These are phyloP conservation scores for Hippopotamyrus pictus DNA, from an alignment of 2,797 vertebrate species.

Conservation along the genomic window DNA sequence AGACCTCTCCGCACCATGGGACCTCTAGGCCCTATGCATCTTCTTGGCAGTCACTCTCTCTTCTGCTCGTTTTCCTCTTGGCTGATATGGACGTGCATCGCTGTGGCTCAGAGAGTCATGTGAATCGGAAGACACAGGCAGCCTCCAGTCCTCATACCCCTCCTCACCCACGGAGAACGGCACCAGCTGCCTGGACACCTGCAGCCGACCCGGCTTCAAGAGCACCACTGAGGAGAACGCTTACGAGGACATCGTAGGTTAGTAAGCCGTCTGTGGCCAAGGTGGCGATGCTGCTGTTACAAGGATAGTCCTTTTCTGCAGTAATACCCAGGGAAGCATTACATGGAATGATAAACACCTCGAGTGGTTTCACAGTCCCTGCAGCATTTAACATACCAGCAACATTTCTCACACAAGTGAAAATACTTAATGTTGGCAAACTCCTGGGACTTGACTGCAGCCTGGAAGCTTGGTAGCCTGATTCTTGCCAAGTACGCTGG, in stretches of 20 bases:
- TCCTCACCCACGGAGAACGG: constrained; percentile 86
- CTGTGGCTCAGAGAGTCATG: constrained; percentile 76
- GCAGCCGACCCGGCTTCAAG: constrained; percentile 79
- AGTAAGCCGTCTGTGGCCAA: constrained; percentile 42
- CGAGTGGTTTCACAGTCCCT: neutral
- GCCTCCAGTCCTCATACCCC: constrained; percentile 75
- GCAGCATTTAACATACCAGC: neutral
- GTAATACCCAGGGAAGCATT: neutral
- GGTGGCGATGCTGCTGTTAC: neutral
- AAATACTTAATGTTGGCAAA: neutral
- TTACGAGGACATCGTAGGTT: constrained; percentile 97
- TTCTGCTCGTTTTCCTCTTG: neutral
- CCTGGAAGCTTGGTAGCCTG: neutral
- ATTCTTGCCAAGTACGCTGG: neutral
- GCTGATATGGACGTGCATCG: neutral
- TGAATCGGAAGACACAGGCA: constrained; percentile 84
- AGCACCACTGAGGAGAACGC: constrained; percentile 97
- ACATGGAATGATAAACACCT: neutral
- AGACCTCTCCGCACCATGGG: constrained; percentile 5
- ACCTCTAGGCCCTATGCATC: neutral
- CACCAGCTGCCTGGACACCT: constrained; percentile 62
- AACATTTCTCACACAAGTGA: constrained; percentile 8
- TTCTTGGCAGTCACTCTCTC: neutral
- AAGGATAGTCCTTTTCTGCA: neutral
- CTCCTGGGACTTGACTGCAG: neutral